Percentiles rank a stretch among this genome's conserved stretches.
Conservation (phyloP, 2,888 invertebrate genomes). For the Pyrocoelia pectoralis region DNA sequence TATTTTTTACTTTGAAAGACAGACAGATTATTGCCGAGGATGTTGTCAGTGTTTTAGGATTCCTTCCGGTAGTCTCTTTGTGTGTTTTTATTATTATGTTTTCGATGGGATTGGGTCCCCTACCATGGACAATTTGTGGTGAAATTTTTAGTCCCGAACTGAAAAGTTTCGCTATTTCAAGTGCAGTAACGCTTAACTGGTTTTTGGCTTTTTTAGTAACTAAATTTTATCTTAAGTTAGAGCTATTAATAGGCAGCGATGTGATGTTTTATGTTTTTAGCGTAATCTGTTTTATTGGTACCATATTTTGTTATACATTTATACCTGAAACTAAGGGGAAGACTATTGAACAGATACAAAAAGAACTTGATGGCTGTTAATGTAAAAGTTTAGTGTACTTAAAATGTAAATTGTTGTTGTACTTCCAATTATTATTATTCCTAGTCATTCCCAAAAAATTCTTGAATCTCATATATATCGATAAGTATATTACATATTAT, state of each 20-base stretch:
- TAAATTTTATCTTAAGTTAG: constrained; percentile 72
- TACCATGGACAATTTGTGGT: constrained; percentile 87
- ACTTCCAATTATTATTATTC: not conserved
- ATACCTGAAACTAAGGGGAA: constrained; percentile 77
- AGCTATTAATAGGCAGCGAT: constrained; percentile 65
- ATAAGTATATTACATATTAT: too few species aligned
- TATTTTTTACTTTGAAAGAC: constrained; percentile 69
- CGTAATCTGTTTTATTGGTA: constrained; percentile 69
- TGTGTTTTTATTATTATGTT: constrained; percentile 82
- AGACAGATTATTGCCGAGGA: constrained; percentile 52
- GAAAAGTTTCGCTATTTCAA: constrained; percentile 78
- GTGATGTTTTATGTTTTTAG: constrained; percentile 81
- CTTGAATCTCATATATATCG: not conserved
- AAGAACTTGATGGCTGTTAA: constrained; percentile 53
- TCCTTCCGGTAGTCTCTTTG: constrained; percentile 78
- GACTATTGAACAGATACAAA: constrained; percentile 73
- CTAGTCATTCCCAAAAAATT: not conserved
- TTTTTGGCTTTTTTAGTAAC: constrained; percentile 82
- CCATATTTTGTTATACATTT: constrained; percentile 72
- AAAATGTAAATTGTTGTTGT: not conserved
- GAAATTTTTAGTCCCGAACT: constrained; percentile 84
- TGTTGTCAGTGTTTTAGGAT: constrained; percentile 67
- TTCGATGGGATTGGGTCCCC: constrained; percentile 86
- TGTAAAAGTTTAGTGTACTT: not conserved
- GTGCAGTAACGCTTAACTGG: constrained; percentile 86